Evolutionary conservation across 2,797 vertebrate species (phyloP).

Genomic region (Spheniscus humboldti): DNA sequence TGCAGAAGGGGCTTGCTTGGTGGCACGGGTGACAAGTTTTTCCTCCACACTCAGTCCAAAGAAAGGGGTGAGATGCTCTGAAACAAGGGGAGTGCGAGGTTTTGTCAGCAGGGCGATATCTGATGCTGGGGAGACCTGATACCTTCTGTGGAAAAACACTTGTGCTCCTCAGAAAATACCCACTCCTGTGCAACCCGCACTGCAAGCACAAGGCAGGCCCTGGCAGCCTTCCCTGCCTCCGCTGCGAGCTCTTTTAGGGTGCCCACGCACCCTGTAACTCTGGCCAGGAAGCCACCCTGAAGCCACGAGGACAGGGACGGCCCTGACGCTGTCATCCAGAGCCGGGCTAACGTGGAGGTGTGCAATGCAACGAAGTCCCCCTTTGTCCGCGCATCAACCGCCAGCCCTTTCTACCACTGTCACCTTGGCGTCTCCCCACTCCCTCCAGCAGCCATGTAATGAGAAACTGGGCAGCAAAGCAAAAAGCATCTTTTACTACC

Average conservation of each 20-base stretch:
- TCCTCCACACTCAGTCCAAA: neutral
- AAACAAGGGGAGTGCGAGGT: neutral
- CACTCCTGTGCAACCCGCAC: neutral
- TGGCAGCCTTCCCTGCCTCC: neutral
- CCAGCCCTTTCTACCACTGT: neutral
- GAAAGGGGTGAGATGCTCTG: neutral
- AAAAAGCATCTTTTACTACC: conserved; percentile 33
- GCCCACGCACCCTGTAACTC: neutral
- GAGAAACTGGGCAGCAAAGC: conserved; percentile 16
- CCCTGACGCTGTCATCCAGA: neutral
- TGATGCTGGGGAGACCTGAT: conserved; percentile 32
- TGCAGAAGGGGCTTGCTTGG: neutral
- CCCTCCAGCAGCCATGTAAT: neutral
- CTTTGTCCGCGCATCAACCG: neutral
- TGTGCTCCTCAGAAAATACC: neutral
- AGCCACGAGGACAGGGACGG: fast-evolving
- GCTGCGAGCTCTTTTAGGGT: neutral
- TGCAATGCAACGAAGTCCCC: neutral
- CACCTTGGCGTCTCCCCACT: neutral
- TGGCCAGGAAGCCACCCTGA: neutral
- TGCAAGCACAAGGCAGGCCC: neutral
- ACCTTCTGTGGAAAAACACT: conserved; percentile 22
- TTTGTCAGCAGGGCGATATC: neutral
- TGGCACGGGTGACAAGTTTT: neutral
- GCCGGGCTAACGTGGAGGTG: fast-evolving